Percentiles rank a stretch among this genome's conserved stretches.
These are phyloP conservation scores for Abscondita cerata DNA, from an alignment of 2,888 invertebrate genomes.

Conservation along the genomic window DNA sequence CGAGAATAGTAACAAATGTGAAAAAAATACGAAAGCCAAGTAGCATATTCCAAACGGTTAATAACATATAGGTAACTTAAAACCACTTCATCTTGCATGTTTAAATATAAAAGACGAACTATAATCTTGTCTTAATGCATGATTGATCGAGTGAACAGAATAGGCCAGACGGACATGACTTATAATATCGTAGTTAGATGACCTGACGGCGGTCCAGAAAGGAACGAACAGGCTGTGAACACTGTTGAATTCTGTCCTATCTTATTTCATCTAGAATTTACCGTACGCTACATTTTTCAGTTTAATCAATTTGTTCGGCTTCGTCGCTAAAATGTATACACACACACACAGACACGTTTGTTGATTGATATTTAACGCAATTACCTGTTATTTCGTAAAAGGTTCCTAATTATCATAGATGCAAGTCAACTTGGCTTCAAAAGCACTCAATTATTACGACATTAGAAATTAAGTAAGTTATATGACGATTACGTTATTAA, in stretches of 20 bases:
- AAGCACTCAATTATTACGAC: too few relatives aligned
- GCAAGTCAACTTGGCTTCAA: too few relatives aligned
- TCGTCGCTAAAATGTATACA: neutral
- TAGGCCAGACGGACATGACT: slow-evolving; percentile 34
- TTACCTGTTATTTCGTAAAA: too few relatives aligned
- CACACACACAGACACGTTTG: too few relatives aligned
- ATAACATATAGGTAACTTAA: slow-evolving; percentile 29
- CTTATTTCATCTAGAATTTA: slow-evolving; percentile 20
- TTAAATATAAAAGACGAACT: slow-evolving; percentile 29
- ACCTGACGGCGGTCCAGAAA: slow-evolving; percentile 34
- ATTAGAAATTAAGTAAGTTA: too few relatives aligned
- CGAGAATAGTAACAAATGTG: neutral
- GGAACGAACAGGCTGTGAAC: slow-evolving; percentile 38
- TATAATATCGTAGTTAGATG: slow-evolving; percentile 33
- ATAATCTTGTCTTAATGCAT: slow-evolving; percentile 36
- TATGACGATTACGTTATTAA: too few relatives aligned
- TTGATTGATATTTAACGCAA: too few relatives aligned
- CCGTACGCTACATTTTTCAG: too few relatives aligned
- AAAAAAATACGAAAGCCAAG: slow-evolving; percentile 9
- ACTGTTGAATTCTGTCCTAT: slow-evolving; percentile 29
- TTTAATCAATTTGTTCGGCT: neutral
- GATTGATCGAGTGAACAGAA: slow-evolving; percentile 35
- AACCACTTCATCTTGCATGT: slow-evolving; percentile 30
- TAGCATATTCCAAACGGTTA: slow-evolving; percentile 18
- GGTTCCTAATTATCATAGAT: too few relatives aligned